These are phyloP conservation scores for Zosterops hypoxanthus DNA, from an alignment of 2,113 vertebrate genomes.

Conservation along the genomic window DNA sequence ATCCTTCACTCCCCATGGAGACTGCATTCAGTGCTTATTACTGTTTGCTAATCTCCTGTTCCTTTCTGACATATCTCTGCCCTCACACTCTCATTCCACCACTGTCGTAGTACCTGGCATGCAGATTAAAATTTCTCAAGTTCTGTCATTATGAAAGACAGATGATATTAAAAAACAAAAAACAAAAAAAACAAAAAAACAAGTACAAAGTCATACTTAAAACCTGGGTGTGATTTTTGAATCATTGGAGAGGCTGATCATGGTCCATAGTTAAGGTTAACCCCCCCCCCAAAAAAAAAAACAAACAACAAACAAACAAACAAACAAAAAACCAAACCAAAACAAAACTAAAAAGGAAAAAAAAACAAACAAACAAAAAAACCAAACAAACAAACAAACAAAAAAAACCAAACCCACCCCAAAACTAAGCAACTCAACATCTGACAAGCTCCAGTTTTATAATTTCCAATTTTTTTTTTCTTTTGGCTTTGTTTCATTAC, in stretches of 20 bases:
- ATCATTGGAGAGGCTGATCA: background rate
- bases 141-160: background rate
- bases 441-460: background rate
- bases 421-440: background rate
- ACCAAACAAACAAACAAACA: too few relatives aligned
- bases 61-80: background rate
- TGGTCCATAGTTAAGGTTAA: background rate
- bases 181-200: too few relatives aligned
- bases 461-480: accelerated
- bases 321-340: too few relatives aligned
- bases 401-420: too few relatives aligned
- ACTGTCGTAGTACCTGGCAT: accelerated
- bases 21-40: slow-evolving; percentile 6
- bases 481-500: background rate
- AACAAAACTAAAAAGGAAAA: too few relatives aligned
- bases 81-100: background rate
- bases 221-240: background rate
- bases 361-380: too few relatives aligned
- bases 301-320: too few relatives aligned
- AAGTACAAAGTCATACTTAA: background rate
- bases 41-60: background rate
- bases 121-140: background rate
- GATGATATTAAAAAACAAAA: background rate
- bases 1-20: slow-evolving; percentile 33
- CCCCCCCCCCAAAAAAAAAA: too few relatives aligned